Evolutionary conservation across 2,797 vertebrate genomes (phyloP), one percentile per base, ranked within the genome.

Genomic region (Hyperoplus lanceolatus): DNA sequence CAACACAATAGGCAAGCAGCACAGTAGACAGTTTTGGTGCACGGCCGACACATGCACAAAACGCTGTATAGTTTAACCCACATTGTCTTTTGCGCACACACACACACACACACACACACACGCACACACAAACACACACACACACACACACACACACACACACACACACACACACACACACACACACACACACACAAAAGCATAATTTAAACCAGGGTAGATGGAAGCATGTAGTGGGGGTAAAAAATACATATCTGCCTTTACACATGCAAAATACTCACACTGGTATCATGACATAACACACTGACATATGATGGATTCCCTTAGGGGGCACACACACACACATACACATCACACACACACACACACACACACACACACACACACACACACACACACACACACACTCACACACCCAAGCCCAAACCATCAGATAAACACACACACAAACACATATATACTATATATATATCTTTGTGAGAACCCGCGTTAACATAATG

Each of bases 1-100:
- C 77, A 60, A 86, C 83, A 93, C 92, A 94, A 93, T 92, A 84
- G 88, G 61, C 79, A 3, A 45, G 84, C 70, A 51, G 60, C 79
- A 50, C 82, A 36, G 85, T 73, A 61, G 80, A 9, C 66, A 84
- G 85, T 49, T 38, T 48, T 65, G 71, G 73, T 62, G 77, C 82
- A 77, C 11, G 48, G 61, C 69, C 66, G 75, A 72, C 79, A 70
- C 55, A 60, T 71, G 82, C 73, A 86, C 77, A 56, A 72, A 56
- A 64, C 57, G 15, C 64, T 50, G 12, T 9, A 36, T 45, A 14
- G 53, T 39, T 12, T 11, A 51, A 65, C 81, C 45, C 6, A 11
- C 18, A 21, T 21, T 21, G 21, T 21, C 36, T 13, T 29, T 14
- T 7, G 12, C 13, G 39, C 42, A 45, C 3, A 29, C 56, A 49